phyloP scores from a whole-genome alignment of 2,797 vertebrate species.

The Cryptoblepharus egeriae region DNA sequence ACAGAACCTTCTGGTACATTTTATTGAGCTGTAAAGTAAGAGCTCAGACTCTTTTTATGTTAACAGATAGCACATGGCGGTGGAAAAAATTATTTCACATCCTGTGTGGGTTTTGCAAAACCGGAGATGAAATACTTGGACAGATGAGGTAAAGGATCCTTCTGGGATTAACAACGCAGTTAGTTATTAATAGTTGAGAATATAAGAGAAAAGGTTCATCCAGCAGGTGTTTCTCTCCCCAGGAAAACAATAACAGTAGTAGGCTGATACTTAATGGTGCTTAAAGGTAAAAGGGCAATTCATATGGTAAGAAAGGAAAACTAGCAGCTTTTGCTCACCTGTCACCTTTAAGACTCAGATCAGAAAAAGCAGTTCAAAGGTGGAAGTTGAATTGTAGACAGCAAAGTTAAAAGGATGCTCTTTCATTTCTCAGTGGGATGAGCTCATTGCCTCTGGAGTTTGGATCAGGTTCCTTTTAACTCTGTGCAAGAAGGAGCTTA shows the following conservation, averaged over 20 bases:
- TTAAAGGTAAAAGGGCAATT: neutral
- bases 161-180: neutral
- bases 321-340: no score
- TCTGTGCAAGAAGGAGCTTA: neutral
- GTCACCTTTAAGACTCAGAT: neutral
- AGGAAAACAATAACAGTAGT: neutral
- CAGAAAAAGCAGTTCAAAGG: constrained; percentile 13
- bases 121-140: neutral
- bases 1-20: neutral
- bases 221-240: neutral
- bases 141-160: neutral
- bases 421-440: neutral
- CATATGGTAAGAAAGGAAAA: neutral
- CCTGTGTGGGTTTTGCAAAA: neutral
- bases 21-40: neutral
- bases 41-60: neutral
- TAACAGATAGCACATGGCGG: neutral
- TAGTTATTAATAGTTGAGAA: constrained; percentile 5
- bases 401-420: neutral
- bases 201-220: neutral
- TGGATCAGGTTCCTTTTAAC: neutral
- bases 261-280: neutral
- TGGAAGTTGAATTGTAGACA: neutral
- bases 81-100: neutral
- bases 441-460: neutral